These are phyloP conservation scores for Illadopsis cleaveri DNA, from an alignment of 2,113 vertebrate species.

Conservation along the genomic window DNA sequence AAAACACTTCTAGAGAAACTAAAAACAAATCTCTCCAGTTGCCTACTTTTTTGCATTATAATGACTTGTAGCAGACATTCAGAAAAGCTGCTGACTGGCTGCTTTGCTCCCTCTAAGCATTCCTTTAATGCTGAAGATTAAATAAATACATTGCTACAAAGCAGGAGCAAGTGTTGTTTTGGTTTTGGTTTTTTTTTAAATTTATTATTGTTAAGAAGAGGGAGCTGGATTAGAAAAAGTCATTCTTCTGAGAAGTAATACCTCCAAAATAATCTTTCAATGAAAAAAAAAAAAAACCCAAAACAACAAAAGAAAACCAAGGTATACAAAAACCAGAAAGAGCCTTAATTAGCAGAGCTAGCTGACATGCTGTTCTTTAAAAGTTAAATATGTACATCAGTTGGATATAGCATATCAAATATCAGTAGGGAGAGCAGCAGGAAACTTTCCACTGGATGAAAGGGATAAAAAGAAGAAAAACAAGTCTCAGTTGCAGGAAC, in stretches of 20 bases:
- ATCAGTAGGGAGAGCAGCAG: constrained; percentile 17
- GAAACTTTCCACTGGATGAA: constrained; percentile 41
- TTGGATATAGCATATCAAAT: constrained; percentile 38
- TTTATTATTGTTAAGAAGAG: not conserved
- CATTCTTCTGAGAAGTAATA: not conserved
- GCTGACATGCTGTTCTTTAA: constrained; percentile 16
- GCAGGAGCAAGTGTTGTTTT: not conserved
- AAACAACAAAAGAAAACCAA: not conserved
- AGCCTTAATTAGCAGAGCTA: constrained; percentile 3
- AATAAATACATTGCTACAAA: not conserved
- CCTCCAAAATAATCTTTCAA: not conserved
- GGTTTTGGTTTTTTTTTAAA: not conserved
- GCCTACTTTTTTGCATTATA: not conserved
- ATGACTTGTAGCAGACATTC: not conserved
- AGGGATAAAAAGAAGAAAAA: constrained; percentile 49
- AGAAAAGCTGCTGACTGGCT: not conserved
- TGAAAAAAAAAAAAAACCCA: too few species aligned
- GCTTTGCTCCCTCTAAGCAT: not conserved
- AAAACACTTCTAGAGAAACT: not conserved
- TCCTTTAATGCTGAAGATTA: not conserved
- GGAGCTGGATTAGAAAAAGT: not conserved
- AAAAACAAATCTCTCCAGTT: not conserved
- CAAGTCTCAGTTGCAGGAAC: not conserved
- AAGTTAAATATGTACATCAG: constrained; percentile 2
- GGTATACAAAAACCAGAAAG: not conserved